phyloP scores from a whole-genome alignment of 2,113 vertebrate species.

The Neopipo cinnamomea region DNA sequence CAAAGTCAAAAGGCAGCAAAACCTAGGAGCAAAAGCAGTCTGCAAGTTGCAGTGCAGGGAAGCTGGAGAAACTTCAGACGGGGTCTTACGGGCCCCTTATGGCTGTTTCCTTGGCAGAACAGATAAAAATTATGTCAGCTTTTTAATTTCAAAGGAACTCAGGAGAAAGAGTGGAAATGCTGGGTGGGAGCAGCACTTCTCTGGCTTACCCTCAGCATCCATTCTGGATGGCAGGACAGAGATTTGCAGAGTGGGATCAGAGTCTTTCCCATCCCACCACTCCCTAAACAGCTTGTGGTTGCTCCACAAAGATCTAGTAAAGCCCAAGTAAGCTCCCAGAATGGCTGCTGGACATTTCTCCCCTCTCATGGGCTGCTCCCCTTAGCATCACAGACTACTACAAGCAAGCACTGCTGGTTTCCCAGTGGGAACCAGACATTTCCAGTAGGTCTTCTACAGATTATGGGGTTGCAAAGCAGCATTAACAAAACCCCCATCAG shows the following conservation, averaged over 20 bases:
- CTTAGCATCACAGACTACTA: neutral
- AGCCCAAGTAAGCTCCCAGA: neutral
- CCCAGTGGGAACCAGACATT: neutral
- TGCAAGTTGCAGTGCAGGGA: neutral
- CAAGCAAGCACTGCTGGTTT: neutral
- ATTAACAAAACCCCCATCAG: neutral
- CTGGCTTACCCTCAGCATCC: neutral
- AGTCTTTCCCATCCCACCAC: rapidly evolving
- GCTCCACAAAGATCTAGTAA: neutral
- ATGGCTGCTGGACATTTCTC: neutral
- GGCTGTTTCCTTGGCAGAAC: neutral
- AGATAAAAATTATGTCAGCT: neutral
- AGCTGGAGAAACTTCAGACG: neutral
- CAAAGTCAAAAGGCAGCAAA: neutral
- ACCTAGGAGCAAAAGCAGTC: neutral
- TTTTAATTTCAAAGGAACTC: neutral
- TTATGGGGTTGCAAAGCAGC: neutral
- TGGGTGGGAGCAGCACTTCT: neutral
- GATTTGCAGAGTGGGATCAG: neutral
- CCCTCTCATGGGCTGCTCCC: neutral
- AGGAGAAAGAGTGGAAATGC: neutral
- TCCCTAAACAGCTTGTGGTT: neutral
- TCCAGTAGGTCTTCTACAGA: neutral
- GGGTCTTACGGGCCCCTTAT: neutral
- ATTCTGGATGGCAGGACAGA: neutral